Evolutionary conservation across 1,140 invertebrate species (phyloP).

Genomic region (Diachasma alloeum): DNA sequence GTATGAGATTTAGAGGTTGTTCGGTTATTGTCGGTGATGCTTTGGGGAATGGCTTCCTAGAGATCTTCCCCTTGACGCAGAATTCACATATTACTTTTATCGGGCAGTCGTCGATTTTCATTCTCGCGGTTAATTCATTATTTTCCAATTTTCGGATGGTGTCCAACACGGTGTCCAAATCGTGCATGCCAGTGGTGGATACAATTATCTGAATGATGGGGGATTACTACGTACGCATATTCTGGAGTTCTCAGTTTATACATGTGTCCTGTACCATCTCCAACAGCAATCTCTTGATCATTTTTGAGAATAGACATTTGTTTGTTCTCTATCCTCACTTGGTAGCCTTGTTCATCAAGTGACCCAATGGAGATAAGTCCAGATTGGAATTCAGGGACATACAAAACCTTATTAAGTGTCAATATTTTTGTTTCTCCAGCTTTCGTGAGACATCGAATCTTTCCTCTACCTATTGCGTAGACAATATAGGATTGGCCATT

Average conservation of each 20-base stretch:
- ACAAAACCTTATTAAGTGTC: neutral
- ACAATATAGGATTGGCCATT: neutral
- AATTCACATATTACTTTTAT: no score
- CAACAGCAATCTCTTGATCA: neutral
- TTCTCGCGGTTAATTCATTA: no score
- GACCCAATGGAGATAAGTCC: neutral
- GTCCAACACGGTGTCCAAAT: no score
- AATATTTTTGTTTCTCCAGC: neutral
- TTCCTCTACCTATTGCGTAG: neutral
- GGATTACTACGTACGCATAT: no score
- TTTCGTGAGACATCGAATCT: neutral
- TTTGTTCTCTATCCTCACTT: neutral
- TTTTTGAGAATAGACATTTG: neutral
- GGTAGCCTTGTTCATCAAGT: neutral
- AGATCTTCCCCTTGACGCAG: no score
- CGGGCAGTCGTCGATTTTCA: no score
- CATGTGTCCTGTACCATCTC: neutral
- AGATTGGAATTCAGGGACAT: neutral
- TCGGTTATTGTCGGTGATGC: neutral
- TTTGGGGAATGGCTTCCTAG: conserved; percentile 30
- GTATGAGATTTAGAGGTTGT: conserved; percentile 17
- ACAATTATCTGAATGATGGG: no score
- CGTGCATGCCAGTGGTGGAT: no score
- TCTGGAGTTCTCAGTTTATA: neutral
- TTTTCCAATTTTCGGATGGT: no score